phyloP scores from a whole-genome alignment of 2,113 vertebrate genomes.

The Corvus hawaiiensis region DNA sequence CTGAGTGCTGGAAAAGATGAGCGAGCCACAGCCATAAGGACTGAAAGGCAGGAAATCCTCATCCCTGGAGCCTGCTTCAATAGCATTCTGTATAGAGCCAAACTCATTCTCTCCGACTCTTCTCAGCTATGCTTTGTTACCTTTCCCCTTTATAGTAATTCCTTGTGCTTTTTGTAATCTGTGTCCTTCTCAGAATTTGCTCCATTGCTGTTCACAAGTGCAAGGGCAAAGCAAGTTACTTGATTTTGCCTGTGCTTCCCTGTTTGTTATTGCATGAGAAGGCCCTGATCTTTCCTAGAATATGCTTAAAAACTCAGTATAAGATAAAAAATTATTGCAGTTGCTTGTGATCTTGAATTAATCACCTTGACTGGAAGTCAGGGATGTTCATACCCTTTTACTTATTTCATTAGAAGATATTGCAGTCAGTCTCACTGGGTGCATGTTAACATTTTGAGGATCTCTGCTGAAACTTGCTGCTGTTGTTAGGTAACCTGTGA shows the following conservation, averaged over 20 bases:
- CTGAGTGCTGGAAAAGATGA: neutral
- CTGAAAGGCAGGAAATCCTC: neutral
- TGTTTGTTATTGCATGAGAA: neutral
- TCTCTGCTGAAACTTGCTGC: slow-evolving; percentile 1
- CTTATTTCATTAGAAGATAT: neutral
- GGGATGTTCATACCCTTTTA: neutral
- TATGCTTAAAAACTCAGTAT: neutral
- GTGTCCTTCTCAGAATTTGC: neutral
- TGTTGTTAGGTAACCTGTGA: neutral
- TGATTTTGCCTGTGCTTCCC: neutral
- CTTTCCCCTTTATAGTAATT: neutral
- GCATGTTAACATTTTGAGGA: neutral
- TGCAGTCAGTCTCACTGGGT: neutral
- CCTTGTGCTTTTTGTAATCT: neutral
- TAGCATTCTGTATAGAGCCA: neutral
- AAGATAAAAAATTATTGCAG: neutral
- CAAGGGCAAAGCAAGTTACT: neutral
- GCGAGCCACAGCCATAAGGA: neutral
- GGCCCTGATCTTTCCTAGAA: neutral
- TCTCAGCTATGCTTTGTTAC: neutral
- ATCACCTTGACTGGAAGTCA: neutral
- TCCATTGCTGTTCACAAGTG: neutral
- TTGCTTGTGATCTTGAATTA: neutral
- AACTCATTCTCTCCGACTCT: neutral
- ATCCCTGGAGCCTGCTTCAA: neutral